Base-by-base conservation (phyloP, 2,797 vertebrate genomes). In the Gallirallus australis region DNA sequence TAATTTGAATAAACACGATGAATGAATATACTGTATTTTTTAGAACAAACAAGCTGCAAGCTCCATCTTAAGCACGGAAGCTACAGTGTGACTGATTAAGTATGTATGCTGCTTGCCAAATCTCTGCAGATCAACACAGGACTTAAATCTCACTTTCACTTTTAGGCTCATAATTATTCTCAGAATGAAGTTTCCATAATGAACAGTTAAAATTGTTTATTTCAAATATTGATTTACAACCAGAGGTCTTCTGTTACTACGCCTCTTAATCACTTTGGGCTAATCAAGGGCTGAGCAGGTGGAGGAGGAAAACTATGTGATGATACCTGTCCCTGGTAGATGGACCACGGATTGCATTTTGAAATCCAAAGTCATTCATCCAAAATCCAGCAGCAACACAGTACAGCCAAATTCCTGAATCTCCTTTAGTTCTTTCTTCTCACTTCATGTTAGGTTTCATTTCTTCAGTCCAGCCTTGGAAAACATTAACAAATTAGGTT, bases 191-290 rank as follows among this genome's bases (percentile, higher is more conserved):
- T 94, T 97, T 95, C 94, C 95, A 88, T 89, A 97, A 96, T 92
- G 95, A 97, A 95, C 89, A 95, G 85, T 94, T 95, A 63, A 61
- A 89, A 57, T 31, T 69, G 69, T 96, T 97, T 97, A 95, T 97
- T 97, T 97, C 97, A 96, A 97, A 95, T 92, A 94, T 61, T 97
- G 96, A 97, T 97, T 97, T 97, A 96, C 97, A 92, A 33, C 91
- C 69, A 79, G 95, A 96, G 76, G 91, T 57, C 78, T 93, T 94
- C 65, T 77, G 60, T 94, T 97, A 97, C 86, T 91, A 94, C 0
- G 6, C 76, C 92, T 95, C 93, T 89, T 84, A 79, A 65, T 68
- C 92, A 90, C 87, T 96, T 95, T 93, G 92, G 91, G 69, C 77
- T 83, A 86, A 89, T 92, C 94, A 91, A 95, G 89, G 54, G 79